A percentile compares a stretch with the other conserved stretches of the same genome.
Conservation (phyloP, 2,888 invertebrate genomes). For the Amblyteles armatorius region DNA sequence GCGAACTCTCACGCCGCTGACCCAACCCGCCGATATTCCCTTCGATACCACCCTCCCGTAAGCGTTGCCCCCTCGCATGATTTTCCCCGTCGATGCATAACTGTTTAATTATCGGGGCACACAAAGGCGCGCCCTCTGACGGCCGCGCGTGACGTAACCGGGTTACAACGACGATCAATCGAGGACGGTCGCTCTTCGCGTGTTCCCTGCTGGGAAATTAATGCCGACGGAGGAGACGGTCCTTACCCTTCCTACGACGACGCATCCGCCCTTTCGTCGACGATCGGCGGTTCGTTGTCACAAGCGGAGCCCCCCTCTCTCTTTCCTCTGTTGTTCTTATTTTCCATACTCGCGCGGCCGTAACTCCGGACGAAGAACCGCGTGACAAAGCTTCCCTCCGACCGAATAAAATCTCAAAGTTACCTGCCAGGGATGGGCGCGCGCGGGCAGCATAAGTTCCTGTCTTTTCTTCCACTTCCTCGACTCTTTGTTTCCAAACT, state of each 20-base stretch:
- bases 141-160: slow-evolving; percentile 47
- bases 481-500: slow-evolving; percentile 64
- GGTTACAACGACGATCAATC: slow-evolving; percentile 44
- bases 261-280: neutral
- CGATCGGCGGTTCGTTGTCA: slow-evolving; percentile 1
- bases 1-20: slow-evolving; percentile 64
- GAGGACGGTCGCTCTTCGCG: neutral
- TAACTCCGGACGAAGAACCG: neutral
- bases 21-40: slow-evolving; percentile 44
- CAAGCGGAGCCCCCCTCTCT: neutral
- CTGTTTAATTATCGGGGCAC: slow-evolving; percentile 75
- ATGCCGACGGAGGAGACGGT: neutral
- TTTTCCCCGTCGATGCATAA: slow-evolving; percentile 65
- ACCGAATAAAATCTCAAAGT: slow-evolving; percentile 49
- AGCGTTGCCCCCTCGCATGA: slow-evolving; percentile 63
- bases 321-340: neutral
- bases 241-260: too few species aligned
- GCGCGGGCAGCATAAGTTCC: slow-evolving; percentile 54
- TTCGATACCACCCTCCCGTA: slow-evolving; percentile 16
- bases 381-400: slow-evolving; percentile 56
- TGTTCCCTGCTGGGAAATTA: neutral
- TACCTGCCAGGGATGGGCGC: slow-evolving; percentile 7
- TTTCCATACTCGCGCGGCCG: neutral
- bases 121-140: slow-evolving; percentile 72
- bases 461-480: slow-evolving; percentile 42